phyloP scores from a whole-genome alignment of 2,113 vertebrate species.

The Gambusia affinis region DNA sequence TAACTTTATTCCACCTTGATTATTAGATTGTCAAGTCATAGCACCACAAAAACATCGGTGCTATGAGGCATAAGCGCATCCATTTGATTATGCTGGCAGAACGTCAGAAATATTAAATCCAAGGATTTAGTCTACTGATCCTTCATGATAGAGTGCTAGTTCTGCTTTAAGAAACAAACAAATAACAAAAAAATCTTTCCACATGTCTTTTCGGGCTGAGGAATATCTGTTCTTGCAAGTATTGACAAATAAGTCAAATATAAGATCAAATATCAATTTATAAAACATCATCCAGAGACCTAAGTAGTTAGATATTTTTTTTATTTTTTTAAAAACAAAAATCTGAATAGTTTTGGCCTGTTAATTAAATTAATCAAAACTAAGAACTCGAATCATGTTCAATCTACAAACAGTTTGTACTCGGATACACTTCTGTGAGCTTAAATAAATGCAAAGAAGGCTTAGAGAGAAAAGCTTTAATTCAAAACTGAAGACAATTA shows the following conservation, averaged over 20 bases:
- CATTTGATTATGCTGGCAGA: no score
- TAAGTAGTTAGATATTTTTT: not conserved
- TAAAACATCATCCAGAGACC: not conserved
- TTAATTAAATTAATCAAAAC: not conserved
- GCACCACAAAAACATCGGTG: no score
- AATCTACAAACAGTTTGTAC: not conserved
- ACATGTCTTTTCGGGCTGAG: not conserved
- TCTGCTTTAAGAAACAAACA: not conserved
- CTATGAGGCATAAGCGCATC: no score
- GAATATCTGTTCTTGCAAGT: not conserved
- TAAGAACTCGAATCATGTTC: not conserved
- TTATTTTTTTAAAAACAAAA: not conserved
- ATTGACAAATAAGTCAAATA: not conserved
- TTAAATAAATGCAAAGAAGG: not conserved
- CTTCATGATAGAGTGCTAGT: not conserved
- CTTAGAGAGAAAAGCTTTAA: not conserved
- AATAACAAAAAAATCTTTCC: not conserved
- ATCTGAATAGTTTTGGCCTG: not conserved
- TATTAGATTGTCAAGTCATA: no score
- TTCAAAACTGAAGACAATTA: not conserved
- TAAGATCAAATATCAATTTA: not conserved
- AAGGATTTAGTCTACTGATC: no score
- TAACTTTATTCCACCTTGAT: no score
- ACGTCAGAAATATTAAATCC: no score
- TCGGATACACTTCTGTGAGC: not conserved